Conservation (phyloP, 2,888 invertebrate species). For the Cryptus armator region DNA sequence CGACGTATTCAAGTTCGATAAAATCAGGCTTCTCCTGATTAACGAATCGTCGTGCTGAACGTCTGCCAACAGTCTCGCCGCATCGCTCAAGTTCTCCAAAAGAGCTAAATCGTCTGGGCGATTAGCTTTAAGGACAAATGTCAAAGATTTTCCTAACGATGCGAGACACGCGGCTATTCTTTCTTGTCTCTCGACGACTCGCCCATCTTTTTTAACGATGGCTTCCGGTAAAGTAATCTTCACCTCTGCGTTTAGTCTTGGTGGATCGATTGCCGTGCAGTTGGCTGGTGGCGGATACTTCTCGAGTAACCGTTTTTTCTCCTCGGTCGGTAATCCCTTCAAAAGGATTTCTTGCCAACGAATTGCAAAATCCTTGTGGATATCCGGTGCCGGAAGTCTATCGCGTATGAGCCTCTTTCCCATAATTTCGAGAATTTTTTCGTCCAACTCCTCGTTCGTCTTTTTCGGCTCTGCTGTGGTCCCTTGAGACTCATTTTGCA, state of each 20-base stretch:
- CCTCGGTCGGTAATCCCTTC: slow-evolving; percentile 2
- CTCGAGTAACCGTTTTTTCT: slow-evolving; percentile 2
- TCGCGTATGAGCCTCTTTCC: slow-evolving; percentile 2
- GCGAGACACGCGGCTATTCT: slow-evolving; percentile 45
- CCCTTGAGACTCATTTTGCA: neutral
- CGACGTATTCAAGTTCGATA: slow-evolving; percentile 48
- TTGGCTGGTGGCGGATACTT: neutral
- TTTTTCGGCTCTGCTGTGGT: neutral
- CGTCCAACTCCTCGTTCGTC: neutral
- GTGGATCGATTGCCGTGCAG: neutral
- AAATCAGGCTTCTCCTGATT: slow-evolving; percentile 45
- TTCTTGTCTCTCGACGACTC: slow-evolving; percentile 39
- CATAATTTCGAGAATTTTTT: slow-evolving; percentile 16
- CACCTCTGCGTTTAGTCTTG: slow-evolving; percentile 7
- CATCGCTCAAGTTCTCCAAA: slow-evolving; percentile 41
- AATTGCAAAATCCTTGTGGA: slow-evolving; percentile 13
- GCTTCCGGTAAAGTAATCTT: slow-evolving; percentile 7
- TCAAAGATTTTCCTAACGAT: slow-evolving; percentile 29
- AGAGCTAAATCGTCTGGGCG: neutral
- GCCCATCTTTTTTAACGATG: slow-evolving; percentile 24
- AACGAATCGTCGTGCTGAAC: slow-evolving; percentile 58
- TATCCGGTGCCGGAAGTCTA: slow-evolving; percentile 9
- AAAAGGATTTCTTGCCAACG: slow-evolving; percentile 18
- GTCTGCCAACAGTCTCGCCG: slow-evolving; percentile 42
- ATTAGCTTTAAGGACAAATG: neutral